Evolutionary conservation across 2,113 vertebrate species (phyloP), one percentile per base, ranked within the genome.

Genomic region (Rhea pennata): DNA sequence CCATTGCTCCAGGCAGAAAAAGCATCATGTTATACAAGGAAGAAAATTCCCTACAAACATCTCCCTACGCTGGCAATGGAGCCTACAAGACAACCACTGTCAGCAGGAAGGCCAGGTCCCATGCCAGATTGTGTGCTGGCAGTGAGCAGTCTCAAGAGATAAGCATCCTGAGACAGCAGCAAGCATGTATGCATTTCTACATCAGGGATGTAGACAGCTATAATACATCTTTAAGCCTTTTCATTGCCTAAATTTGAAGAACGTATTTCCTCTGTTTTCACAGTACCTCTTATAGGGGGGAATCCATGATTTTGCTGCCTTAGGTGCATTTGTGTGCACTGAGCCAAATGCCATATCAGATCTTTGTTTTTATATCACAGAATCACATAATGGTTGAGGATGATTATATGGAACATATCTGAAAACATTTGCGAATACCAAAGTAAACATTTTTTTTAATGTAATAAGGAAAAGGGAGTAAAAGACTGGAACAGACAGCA

Each of bases 241-340:
- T 69, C 90, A 86, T 48, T 87, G 72, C 39, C 70, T 90, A 78
- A 75, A 75, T 69, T 31, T 40, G 48, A 96, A 88, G 61, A 88
- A 56, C 22, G 0, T 21, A 75, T 75, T 76, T 77, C 36, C 48
- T 58, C 39, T 53, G 50, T 84, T 93, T 94, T 84, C 87, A 82
- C 67, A 82, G 58, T 62, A 91, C 87, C 66, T 66, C 48, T 48
- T 82, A 39, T 14, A 93, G 21, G 58, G 51, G 10, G 48, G 36
- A 36, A 87, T 83, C 26, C 84, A 84, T 82, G 62, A 62, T 46
- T 89, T 82, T 2, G 1, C 36, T 71, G 67, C 19, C 67, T 59
- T 36, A 59, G 73, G 54, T 86, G 83, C 59, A 94, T 66, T 0
- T 1, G 24, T 48, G 46, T 59, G 46, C 39, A 48, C 13, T 26